Conservation (phyloP, 2,888 invertebrate species). For the Serrognathus titanus region DNA sequence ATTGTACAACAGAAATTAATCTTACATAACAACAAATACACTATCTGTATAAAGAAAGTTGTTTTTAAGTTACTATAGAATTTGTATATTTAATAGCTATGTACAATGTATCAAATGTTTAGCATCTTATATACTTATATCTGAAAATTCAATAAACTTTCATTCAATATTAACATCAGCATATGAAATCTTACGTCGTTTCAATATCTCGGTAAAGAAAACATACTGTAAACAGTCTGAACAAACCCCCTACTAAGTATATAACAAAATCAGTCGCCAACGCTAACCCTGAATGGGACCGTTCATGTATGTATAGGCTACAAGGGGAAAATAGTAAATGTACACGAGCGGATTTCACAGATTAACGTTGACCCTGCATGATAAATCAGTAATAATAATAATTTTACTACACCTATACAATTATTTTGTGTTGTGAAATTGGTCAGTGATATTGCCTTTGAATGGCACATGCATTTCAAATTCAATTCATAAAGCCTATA, state of each 20-base stretch:
- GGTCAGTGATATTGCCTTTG: conserved; percentile 39
- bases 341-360: too few relatives aligned
- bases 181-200: conserved; percentile 30
- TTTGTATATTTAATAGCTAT: conserved; percentile 41
- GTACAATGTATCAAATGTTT: conserved; percentile 44
- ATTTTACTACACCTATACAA: conserved; percentile 34
- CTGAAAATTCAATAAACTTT: conserved; percentile 41
- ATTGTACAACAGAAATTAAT: not conserved
- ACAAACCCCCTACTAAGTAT: too few relatives aligned
- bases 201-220: conserved; percentile 6
- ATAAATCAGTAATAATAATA: not conserved
- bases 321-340: too few relatives aligned
- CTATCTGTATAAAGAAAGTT: conserved; percentile 11
- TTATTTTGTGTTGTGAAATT: conserved; percentile 39
- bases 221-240: too few relatives aligned
- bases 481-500: conserved; percentile 29
- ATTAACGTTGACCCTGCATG: too few relatives aligned
- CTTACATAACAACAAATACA: conserved; percentile 7
- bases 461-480: conserved; percentile 35
- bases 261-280: too few relatives aligned
- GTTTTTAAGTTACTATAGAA: conserved; percentile 17
- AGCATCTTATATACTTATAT: conserved; percentile 13
- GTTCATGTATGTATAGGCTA: too few relatives aligned
- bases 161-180: conserved; percentile 40
- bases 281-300: too few relatives aligned